Evolutionary conservation across 2,888 invertebrate genomes (phyloP).

Genomic region (Ochropacha duplaris): DNA sequence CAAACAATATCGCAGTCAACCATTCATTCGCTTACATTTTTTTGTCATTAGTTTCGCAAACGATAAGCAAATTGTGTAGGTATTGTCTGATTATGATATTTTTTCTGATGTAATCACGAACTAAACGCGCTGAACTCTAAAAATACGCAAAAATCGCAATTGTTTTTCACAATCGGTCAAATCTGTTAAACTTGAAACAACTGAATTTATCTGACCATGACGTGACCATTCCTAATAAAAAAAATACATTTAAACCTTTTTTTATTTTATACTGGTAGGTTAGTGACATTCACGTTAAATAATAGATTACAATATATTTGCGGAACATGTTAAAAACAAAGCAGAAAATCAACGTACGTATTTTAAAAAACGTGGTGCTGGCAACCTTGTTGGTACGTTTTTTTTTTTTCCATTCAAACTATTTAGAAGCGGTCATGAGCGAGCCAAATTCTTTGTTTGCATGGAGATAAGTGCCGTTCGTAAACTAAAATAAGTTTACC

Average conservation of each 20-base stretch:
- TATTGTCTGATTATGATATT: background rate
- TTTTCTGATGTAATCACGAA: slow-evolving; percentile 1
- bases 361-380: background rate
- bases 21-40: background rate
- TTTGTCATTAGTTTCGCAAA: background rate
- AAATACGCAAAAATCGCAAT: slow-evolving; percentile 15
- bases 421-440: background rate
- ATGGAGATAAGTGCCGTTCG: background rate
- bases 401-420: slow-evolving; percentile 1
- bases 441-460: slow-evolving; percentile 1
- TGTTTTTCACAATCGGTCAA: slow-evolving; percentile 38
- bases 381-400: background rate
- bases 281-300: slow-evolving; percentile 14
- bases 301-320: too few relatives aligned
- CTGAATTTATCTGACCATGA: slow-evolving; percentile 18
- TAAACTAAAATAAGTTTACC: background rate
- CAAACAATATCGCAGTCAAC: background rate
- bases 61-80: slow-evolving; percentile 5
- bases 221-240: slow-evolving; percentile 13
- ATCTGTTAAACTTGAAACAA: slow-evolving; percentile 22
- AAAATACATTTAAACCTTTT: too few relatives aligned
- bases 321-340: background rate
- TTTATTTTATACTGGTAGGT: slow-evolving; percentile 14
- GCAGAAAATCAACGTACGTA: background rate
- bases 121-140: slow-evolving; percentile 19